Base-by-base conservation (phyloP, 53 echinoderm and acorn worm species). In the Holothuria scabra region DNA sequence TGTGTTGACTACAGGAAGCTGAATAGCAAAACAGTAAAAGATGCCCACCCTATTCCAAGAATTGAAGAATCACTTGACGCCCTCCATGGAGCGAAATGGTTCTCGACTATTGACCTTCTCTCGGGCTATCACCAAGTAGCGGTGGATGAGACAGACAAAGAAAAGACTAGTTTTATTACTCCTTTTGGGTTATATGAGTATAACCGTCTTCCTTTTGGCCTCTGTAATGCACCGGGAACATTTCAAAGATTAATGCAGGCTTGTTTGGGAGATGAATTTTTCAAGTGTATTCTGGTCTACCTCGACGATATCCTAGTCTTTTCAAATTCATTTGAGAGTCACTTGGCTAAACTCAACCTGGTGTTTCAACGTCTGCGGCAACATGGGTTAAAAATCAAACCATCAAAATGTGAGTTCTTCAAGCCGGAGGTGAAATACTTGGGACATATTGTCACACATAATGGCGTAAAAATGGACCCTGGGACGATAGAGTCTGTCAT, bases 371-470 rank as follows among this genome's bases (percentile, higher is more conserved):
- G 88, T 29, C 84, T 88, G 12, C 81, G 64, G 28, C 38, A 85
- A 12, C 41, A 71, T 82, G 91, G 88, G 1, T 58, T 91, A 49
- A 91, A 87, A 65, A 48, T 91, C 20, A 91, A 91, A 29, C 80
- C 81, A 12, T 23, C 11, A 3, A 89, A 89, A 56, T 84, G 88
- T 19, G 59, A 64, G 3, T 84, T 84, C 65, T 84, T 88, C 84
- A 44, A 75, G 60, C 48, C 65, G 11, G 66, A 84, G 28, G 88
- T 84, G 5, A 64, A 66, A 23, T 81, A 81, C 24, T 48, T 81
- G 10, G 82, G 82, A 33, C 82, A 81, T 23, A 16, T 21, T 22
- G 24, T 13, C n/a, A 63, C 63, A 21, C 60, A 64, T 14, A 35
- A 81, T 21, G 81, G 63, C 3, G 81, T 62, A 8, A 64, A 16